Percentiles rank a stretch among this genome's conserved stretches.
phyloP scores from a whole-genome alignment of 1,140 invertebrate species.

The Helicoverpa zea region DNA sequence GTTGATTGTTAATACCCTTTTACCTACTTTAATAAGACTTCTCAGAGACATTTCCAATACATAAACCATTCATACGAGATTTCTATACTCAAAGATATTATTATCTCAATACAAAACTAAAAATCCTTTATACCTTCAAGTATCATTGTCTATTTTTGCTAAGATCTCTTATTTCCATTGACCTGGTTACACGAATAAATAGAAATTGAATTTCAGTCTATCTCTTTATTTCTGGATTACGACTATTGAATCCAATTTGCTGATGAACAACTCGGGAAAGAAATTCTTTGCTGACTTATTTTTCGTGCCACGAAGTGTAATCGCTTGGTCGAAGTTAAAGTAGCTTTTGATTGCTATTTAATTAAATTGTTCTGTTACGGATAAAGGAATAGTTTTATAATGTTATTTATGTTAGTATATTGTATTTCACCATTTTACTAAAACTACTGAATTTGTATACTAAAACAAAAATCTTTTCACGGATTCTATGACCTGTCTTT shows the following conservation, averaged over 20 bases:
- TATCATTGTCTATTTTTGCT: not conserved
- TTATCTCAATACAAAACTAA: not conserved
- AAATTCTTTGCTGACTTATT: conserved; percentile 9
- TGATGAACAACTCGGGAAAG: not conserved
- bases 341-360: not conserved
- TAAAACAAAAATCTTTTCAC: too few species aligned
- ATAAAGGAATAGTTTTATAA: too few species aligned
- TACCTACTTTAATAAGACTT: too few species aligned
- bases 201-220: not conserved
- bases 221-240: not conserved
- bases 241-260: conserved; percentile 5
- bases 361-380: not conserved
- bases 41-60: not conserved
- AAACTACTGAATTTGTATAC: too few species aligned
- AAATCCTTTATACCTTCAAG: not conserved
- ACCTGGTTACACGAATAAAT: conserved; percentile 2
- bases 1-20: too few species aligned
- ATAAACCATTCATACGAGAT: not conserved
- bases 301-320: not conserved
- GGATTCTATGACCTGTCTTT: too few species aligned
- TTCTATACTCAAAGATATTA: not conserved
- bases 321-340: conserved; percentile 17
- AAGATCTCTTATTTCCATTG: conserved; percentile 5
- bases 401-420: too few species aligned
- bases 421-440: too few species aligned